Conservation (phyloP, 30 jellyfish, hydroid and myxozoan genomes). For the Sanderia malayensis region DNA sequence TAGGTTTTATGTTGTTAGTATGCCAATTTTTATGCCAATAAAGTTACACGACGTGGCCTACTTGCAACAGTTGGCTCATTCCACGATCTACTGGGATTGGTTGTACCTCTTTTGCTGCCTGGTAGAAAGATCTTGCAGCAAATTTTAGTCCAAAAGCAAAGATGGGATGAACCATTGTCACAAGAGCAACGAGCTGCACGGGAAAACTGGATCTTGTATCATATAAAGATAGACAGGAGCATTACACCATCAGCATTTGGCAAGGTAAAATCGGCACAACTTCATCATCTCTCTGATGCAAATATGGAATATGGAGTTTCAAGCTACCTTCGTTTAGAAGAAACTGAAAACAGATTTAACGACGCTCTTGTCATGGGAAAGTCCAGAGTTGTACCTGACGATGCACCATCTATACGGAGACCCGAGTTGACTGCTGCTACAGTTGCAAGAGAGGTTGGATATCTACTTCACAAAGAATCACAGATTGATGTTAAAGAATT, state of each 20-base stretch:
- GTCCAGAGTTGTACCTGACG: conserved; percentile 31
- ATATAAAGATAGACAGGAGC: conserved; percentile 3
- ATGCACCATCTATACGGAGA: conserved; percentile 5
- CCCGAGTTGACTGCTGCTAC: conserved; percentile 38
- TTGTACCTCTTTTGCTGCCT: conserved; percentile 30
- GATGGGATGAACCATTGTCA: conserved; percentile 34
- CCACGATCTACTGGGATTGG: conserved; percentile 50
- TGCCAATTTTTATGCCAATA: conserved; percentile 9
- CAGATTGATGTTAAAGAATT: conserved; percentile 1
- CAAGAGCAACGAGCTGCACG: conserved; percentile 17
- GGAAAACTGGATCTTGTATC: conserved; percentile 35
- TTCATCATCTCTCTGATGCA: conserved; percentile 55
- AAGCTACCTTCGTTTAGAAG: conserved; percentile 27
- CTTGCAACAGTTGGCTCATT: conserved; percentile 45
- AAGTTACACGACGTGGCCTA: conserved; percentile 41
- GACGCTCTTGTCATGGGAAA: conserved; percentile 42
- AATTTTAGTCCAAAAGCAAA: conserved; percentile 2
- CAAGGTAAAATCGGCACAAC: conserved; percentile 12
- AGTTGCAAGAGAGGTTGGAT: conserved; percentile 29
- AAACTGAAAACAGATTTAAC: neutral
- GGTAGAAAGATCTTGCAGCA: conserved; percentile 32
- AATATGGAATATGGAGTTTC: conserved; percentile 33
- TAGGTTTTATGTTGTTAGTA: conserved; percentile 12
- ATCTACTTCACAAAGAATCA: conserved; percentile 17
- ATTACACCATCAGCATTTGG: conserved; percentile 2